Conservation (phyloP, 2,797 vertebrate species). For the Graptemys geographica region DNA sequence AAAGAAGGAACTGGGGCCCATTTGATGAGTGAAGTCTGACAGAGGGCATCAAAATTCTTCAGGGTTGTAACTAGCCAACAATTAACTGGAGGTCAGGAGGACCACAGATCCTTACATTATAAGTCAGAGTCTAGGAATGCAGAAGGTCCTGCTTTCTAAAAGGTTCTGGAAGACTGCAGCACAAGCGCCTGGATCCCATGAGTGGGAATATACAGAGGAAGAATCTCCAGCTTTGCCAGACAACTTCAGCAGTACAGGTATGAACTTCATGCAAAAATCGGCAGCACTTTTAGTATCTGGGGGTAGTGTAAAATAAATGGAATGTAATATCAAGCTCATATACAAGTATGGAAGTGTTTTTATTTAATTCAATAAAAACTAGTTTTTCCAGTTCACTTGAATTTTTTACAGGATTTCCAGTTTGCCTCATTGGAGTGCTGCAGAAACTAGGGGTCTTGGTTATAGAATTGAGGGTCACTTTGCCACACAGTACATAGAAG, state of each 20-base stretch:
- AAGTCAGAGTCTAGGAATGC: not conserved
- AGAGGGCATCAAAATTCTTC: not conserved
- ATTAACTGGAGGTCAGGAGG: not conserved
- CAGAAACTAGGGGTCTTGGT: not conserved
- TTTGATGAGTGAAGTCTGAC: not conserved
- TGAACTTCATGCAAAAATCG: not conserved
- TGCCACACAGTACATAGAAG: not conserved
- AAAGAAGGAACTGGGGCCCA: not conserved
- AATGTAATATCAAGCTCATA: not conserved
- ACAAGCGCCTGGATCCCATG: not conserved
- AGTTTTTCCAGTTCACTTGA: not conserved
- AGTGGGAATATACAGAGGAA: not conserved
- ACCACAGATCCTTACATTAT: not conserved
- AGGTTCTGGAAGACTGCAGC: not conserved
- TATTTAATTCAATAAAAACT: not conserved
- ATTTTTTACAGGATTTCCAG: not conserved
- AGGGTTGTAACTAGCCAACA: not conserved
- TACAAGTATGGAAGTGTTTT: no score
- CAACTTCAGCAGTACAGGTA: not conserved
- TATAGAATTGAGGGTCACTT: not conserved
- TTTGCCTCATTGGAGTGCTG: not conserved
- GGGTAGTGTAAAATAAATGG: not conserved
- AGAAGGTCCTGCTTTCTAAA: not conserved
- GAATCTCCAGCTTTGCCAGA: not conserved
- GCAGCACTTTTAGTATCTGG: not conserved